Evolutionary conservation across 1,140 invertebrate genomes (phyloP).

Genomic region (Drosophila melanica): DNA sequence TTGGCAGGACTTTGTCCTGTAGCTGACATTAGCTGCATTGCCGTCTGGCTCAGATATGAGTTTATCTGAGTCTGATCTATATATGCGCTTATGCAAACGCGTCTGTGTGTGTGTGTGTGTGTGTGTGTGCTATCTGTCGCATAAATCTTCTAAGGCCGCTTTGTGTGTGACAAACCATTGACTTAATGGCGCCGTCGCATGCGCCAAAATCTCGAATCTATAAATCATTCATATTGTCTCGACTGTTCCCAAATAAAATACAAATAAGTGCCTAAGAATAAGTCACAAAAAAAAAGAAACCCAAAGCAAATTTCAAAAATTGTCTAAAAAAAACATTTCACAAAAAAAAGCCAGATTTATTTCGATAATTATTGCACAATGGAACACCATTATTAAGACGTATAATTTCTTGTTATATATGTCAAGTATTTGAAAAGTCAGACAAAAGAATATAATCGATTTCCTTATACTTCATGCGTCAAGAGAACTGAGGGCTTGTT

Average conservation of each 20-base stretch:
- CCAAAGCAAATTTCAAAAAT: slow-evolving; percentile 15
- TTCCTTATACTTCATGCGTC: no score
- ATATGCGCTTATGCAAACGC: no score
- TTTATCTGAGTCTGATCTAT: neutral
- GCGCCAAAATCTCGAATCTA: slow-evolving; percentile 20
- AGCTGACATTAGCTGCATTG: neutral
- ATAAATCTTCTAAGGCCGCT: slow-evolving; percentile 27
- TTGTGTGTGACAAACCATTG: slow-evolving; percentile 22
- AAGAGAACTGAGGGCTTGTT: no score
- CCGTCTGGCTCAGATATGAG: neutral
- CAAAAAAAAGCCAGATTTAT: neutral
- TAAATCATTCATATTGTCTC: neutral
- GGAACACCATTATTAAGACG: neutral
- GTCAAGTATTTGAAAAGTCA: no score
- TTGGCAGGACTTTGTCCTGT: slow-evolving; percentile 10
- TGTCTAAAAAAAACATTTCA: no score
- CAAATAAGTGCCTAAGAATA: no score
- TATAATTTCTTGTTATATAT: neutral
- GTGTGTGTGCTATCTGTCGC: slow-evolving; percentile 36
- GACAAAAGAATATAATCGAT: neutral
- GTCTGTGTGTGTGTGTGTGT: slow-evolving; percentile 5
- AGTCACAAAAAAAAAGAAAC: slow-evolving; percentile 8
- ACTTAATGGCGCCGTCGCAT: slow-evolving; percentile 28
- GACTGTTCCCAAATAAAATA: slow-evolving; percentile 5
- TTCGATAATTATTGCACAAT: neutral